Conservation (phyloP, 2,113 vertebrate genomes). For the Arizona elegans region DNA sequence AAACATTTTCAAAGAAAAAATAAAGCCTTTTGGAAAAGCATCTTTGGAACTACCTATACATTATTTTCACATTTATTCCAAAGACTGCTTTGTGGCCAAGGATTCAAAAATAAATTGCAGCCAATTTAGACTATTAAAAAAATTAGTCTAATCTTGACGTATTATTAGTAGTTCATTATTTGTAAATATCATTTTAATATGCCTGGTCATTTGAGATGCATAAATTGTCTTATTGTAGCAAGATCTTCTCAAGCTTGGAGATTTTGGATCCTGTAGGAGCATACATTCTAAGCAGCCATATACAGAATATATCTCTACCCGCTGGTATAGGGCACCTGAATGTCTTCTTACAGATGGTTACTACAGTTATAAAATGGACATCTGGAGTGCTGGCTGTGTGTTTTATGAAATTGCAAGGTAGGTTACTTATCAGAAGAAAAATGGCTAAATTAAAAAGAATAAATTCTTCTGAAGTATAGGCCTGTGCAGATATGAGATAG, state of each 20-base stretch:
- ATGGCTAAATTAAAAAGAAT: neutral
- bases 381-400: slow-evolving; percentile 85
- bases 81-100: neutral
- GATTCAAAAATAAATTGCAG: neutral
- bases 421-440: slow-evolving; percentile 1
- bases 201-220: slow-evolving; percentile 9
- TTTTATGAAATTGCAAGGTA: slow-evolving; percentile 87
- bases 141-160: neutral
- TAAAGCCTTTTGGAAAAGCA: neutral
- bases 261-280: slow-evolving; percentile 84
- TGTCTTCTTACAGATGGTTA: slow-evolving; percentile 85
- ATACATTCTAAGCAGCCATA: slow-evolving; percentile 80
- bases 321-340: slow-evolving; percentile 86
- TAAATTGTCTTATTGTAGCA: slow-evolving; percentile 65
- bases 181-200: neutral
- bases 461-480: neutral
- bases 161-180: neutral
- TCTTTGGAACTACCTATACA: neutral
- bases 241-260: slow-evolving; percentile 81
- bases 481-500: neutral
- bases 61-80: neutral
- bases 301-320: slow-evolving; percentile 83
- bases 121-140: neutral
- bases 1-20: neutral
- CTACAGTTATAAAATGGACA: slow-evolving; percentile 79